Base-by-base conservation (phyloP, 2,113 vertebrate species). In the Carassius gibelio region DNA sequence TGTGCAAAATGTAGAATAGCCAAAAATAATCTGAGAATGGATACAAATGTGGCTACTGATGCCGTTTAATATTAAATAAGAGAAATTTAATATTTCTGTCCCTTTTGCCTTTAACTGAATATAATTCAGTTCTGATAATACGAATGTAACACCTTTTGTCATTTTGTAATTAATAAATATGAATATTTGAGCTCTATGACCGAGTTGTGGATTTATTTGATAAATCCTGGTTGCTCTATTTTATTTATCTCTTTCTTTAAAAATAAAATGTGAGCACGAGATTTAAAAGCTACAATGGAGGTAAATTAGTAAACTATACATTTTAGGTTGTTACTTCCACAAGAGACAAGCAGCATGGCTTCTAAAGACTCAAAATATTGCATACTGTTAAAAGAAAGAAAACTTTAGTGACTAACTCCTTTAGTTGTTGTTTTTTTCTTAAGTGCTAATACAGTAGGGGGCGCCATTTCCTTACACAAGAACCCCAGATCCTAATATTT, bases 121-220 rank as follows among this genome's bases (percentile, higher is more conserved):
- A 9, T 26, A 59, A 38, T 38, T 36, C 48, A n/a, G 81, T 82
- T 72, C 23, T 69, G 21, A 59, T 57, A 72, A 57, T 6, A 42
- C 0, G 50, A 72, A 83, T 72, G 68, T 83, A 36, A 82, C 2
- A 0, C n/a, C 8, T 34, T 68, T 48, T 68, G 26, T 52, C 30
- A 38, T 72, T 83, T 83, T 83, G 7, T 83, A 71, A 19, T 17
- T n/a, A 82, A 83, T 82, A 82, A 82, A 82, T 82, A 0, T 52
- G 11, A 71, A 82, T 71, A 57, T 30, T 55, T 69, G 9, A 71
- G 55, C 80, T 71, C 17, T 36, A 3, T 48, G 15, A 30, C 3
- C 19, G 38, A 79, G 57, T 80, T 30, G 8, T 81, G 59, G 3
- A 23, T 79, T 79, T 7, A 17, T 79, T 79, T 79, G 6, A 55